Evolutionary conservation across 2,113 vertebrate species (phyloP).

Genomic region (Amia ocellicauda): DNA sequence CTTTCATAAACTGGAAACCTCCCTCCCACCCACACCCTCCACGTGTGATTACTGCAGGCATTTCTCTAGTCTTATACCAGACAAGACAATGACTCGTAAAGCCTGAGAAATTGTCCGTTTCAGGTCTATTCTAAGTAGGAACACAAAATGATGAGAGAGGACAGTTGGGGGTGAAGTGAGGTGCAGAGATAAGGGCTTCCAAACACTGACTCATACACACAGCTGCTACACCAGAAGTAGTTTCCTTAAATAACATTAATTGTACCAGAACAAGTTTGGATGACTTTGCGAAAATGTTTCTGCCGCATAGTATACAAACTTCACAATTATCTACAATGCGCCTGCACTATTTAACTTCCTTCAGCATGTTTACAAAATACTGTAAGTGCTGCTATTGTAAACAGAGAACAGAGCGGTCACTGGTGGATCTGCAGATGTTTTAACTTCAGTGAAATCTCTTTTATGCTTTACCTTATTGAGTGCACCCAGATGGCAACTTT

Average conservation of each 20-base stretch:
- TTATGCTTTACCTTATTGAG: slow-evolving; percentile 22
- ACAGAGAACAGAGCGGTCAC: neutral
- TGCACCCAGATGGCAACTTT: slow-evolving; percentile 38
- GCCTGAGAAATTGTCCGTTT: no score
- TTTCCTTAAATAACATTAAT: slow-evolving; percentile 2
- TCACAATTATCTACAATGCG: slow-evolving; percentile 1
- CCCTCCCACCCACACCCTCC: no score
- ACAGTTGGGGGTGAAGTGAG: no score
- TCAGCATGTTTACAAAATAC: neutral
- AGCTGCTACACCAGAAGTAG: slow-evolving; percentile 5
- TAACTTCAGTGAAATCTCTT: neutral
- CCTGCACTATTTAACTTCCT: slow-evolving; percentile 1
- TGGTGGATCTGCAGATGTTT: neutral
- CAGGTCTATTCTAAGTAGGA: no score
- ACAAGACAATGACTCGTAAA: no score
- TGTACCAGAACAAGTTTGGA: neutral
- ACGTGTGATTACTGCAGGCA: no score
- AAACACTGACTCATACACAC: neutral
- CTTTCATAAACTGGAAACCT: no score
- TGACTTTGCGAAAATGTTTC: neutral
- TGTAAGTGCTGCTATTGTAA: slow-evolving; percentile 1
- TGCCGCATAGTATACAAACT: neutral
- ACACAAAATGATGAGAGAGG: no score
- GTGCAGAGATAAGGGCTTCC: no score
- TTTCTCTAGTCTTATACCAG: no score